Evolutionary conservation across 2,888 invertebrate species (phyloP).

Genomic region (Oxycera nigricornis): DNA sequence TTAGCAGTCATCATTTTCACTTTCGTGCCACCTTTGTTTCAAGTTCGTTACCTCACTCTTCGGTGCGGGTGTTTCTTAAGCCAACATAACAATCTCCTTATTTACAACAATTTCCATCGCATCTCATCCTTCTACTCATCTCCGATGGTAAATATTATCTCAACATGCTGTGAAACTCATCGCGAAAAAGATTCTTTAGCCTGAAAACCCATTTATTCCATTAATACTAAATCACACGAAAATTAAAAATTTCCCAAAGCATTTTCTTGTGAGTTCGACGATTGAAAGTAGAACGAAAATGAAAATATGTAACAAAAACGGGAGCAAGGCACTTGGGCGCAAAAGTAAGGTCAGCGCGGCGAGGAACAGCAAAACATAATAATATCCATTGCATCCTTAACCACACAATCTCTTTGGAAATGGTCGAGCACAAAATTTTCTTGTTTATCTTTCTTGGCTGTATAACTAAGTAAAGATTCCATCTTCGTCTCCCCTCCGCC

Average conservation of each 20-base stretch:
- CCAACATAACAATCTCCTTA: too few species aligned
- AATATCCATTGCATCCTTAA: neutral
- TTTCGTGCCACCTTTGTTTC: too few species aligned
- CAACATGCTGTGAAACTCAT: too few species aligned
- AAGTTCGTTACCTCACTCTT: too few species aligned
- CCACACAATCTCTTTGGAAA: neutral
- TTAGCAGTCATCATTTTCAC: too few species aligned
- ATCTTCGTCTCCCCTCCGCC: neutral
- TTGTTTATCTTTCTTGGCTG: neutral
- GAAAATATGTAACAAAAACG: neutral
- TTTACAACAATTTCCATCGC: too few species aligned
- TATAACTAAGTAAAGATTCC: neutral
- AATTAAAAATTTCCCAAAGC: slow-evolving; percentile 1
- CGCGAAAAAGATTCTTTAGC: too few species aligned
- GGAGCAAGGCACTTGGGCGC: neutral
- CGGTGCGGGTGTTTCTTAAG: too few species aligned
- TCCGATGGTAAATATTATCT: too few species aligned
- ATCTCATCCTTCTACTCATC: too few species aligned
- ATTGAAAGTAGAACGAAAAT: neutral
- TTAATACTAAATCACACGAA: slow-evolving; percentile 23
- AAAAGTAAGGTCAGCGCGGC: too few species aligned
- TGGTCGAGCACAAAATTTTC: neutral
- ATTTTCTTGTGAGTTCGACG: neutral
- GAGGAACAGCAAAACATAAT: neutral
- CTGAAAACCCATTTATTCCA: too few species aligned